Evolutionary conservation across 2,113 vertebrate species (phyloP), one percentile per base, ranked within the genome.

Genomic region (Phyllostomus discolor): DNA sequence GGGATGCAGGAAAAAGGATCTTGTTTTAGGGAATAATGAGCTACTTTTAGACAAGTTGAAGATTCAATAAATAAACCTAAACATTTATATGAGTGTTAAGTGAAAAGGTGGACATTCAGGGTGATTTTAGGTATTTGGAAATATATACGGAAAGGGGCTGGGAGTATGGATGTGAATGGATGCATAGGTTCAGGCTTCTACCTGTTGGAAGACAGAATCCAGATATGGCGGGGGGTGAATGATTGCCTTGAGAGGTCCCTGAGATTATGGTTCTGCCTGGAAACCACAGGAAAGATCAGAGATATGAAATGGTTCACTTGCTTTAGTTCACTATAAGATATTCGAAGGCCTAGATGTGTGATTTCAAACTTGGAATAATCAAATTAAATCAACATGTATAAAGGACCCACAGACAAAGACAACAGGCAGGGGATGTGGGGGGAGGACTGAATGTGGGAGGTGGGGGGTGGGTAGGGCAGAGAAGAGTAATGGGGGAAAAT

Each of bases 301-400:
- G 84, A 64, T 90, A 72, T 33, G 50, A 95, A 89, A 57, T 41
- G 81, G 95, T 87, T 66, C 62, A 54, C 62, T 83, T 64, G 88
- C 95, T 90, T 95, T 83, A 92, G 88, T 85, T 83, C n/a, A 72
- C 76, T 46, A 26, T 46, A 83, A 96, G 64, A 90, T 96, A 91
- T 97, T 88, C 82, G 91, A 93, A 84, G 48, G 94, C 62, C 41
- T 95, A 52, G 48, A 50, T 96, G 24, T 96, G 43, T 88, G 88
- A 96, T 96, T 97, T 91, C 67, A 66, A 48, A 72, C 81, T 96
- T 67, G 1, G 11, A 66, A 70, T 94, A 91, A 94, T 91, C 87
- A 91, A 91, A 88, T 89, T 66, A 86, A 89, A 83, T 94, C 96
- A 84, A 87, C 10, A 10, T 59, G 57, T 59, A 59, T 28, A 28